Percentiles rank a stretch among this genome's conserved stretches.
phyloP scores from a whole-genome alignment of 2,888 invertebrate species.

The Phoenoteleia sp. region DNA sequence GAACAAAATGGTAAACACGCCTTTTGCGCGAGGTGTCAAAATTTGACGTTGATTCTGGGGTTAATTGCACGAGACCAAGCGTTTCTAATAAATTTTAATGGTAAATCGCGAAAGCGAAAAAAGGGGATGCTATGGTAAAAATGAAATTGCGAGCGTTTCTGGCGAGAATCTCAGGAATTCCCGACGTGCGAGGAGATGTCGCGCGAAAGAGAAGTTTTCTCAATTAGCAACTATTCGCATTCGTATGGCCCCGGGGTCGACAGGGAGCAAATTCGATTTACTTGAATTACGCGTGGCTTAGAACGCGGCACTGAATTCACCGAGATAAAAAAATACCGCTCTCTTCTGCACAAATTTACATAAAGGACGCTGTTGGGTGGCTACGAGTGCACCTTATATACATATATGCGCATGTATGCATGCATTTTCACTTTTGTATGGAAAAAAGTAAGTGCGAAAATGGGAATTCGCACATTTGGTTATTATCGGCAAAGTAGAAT shows the following conservation, averaged over 20 bases:
- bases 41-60: constrained; percentile 20
- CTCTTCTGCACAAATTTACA: constrained; percentile 61
- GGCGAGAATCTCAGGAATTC: constrained; percentile 55
- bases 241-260: constrained; percentile 64
- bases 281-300: constrained; percentile 65
- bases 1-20: constrained; percentile 42
- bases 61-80: constrained; percentile 49
- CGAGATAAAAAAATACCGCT: constrained; percentile 51
- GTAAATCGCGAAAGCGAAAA: constrained; percentile 36
- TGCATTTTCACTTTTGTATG: constrained; percentile 51
- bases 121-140: constrained; percentile 41
- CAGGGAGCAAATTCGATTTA: constrained; percentile 67
- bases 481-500: constrained; percentile 49
- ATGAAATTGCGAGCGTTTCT: constrained; percentile 46
- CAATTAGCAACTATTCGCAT: constrained; percentile 72
- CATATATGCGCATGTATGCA: constrained; percentile 51
- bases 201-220: constrained; percentile 67
- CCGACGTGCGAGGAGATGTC: constrained; percentile 51
- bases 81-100: constrained; percentile 52
- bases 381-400: constrained; percentile 42
- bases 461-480: constrained; percentile 37
- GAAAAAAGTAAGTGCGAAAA: constrained; percentile 53
- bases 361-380: constrained; percentile 60
- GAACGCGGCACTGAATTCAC: constrained; percentile 53
- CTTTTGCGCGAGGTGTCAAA: constrained; percentile 32